Percentiles rank a stretch among this genome's conserved stretches.
phyloP scores from a whole-genome alignment of 1,140 invertebrate genomes.

The Berghia stephanieae region DNA sequence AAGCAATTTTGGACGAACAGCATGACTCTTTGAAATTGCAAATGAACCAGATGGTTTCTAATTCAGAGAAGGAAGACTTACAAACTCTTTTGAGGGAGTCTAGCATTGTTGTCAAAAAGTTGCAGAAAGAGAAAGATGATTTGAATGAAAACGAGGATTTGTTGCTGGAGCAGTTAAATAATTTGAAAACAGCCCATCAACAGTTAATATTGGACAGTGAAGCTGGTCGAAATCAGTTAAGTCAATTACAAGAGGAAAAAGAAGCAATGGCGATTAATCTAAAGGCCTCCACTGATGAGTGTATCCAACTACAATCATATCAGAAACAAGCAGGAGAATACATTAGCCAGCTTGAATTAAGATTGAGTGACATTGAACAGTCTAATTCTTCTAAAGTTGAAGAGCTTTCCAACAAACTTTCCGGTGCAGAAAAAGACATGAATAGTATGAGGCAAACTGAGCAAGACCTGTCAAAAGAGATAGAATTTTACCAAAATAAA shows the following conservation, averaged over 20 bases:
- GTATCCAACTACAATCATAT: not conserved
- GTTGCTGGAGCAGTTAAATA: not conserved
- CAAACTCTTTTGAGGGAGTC: not conserved
- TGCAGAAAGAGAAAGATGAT: conserved; percentile 4
- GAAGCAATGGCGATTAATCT: not conserved
- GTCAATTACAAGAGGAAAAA: not conserved
- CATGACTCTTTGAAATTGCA: not conserved
- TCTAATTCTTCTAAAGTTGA: not conserved
- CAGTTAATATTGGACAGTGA: too few relatives aligned
- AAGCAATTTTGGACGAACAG: not conserved
- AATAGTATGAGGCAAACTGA: too few relatives aligned
- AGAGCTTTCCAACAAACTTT: conserved; percentile 12
- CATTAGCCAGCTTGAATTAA: not conserved
- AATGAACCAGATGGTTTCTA: not conserved
- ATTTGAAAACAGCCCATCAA: not conserved
- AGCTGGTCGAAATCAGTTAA: not conserved
- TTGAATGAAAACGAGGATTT: not conserved
- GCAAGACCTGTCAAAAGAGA: not conserved
- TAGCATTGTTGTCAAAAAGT: not conserved
- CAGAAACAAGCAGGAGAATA: not conserved
- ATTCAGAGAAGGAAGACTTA: conserved; percentile 8
- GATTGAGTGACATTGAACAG: conserved; percentile 13
- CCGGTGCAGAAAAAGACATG: conserved; percentile 3
- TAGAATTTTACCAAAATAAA: not conserved
- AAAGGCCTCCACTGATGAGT: not conserved